Evolutionary conservation across 2,113 vertebrate genomes (phyloP), one percentile per base, ranked within the genome.

Genomic region (Synodontis membranacea): DNA sequence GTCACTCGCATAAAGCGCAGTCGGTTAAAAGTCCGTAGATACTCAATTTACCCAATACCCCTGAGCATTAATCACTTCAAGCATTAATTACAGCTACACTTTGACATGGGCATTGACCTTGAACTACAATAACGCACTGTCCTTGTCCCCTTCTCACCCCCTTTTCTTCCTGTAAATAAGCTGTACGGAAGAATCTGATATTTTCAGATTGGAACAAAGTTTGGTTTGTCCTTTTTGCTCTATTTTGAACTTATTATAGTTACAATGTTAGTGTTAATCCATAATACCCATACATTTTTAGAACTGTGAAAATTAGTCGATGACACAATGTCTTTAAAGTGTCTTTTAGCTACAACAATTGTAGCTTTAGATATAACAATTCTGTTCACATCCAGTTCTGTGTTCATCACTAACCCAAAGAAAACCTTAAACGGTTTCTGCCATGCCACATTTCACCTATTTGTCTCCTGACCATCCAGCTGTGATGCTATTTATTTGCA

Each of bases 401-500:
- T 84, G 56, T 87, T 75, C 34, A 66, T 70, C 66, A 83, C 81
- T 75, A 81, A 48, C 88, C 88, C 84, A 84, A 64, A 88, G n/a
- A n/a, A n/a, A 46, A 91, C 88, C 89, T 93, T 93, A 91, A 91
- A 92, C 88, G 48, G 91, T 91, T 91, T 91, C 89, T 52, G 90
- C 91, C 90, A 79, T 90, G 91, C 82, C 91, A 90, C 92, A 91
- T 92, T 93, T 92, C 88, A 91, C 91, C 92, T 89, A 89, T 92
- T 92, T 21, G 90, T 90, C 87, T 92, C 91, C 91, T 91, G 90
- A 92, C 92, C 92, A 90, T 93, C 88, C 85, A 90, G 92, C 91
- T 92, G 92, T 93, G 31, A 92, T 91, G 50, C 84, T 91, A 92
- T 91, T 92, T 94, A 92, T 93, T 93, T 94, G 92, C 89, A 56